These are phyloP conservation scores for Strigamia maritima DNA, from an alignment of 2,888 invertebrate species.

Conservation along the genomic window DNA sequence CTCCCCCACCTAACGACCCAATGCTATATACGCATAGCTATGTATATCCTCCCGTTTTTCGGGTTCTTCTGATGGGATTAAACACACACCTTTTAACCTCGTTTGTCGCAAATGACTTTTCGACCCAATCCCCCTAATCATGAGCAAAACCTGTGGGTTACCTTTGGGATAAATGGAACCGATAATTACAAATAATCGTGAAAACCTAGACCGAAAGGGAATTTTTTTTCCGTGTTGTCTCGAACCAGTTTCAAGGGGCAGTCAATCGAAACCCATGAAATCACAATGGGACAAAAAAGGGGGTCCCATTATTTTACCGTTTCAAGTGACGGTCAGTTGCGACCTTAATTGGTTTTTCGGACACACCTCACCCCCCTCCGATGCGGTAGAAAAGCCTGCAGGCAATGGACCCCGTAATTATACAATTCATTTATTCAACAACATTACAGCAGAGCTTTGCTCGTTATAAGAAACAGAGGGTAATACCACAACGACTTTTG, in stretches of 20 bases:
- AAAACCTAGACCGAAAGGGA: neutral
- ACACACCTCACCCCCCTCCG: neutral
- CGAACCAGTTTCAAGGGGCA: constrained; percentile 12
- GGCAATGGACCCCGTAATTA: constrained; percentile 3
- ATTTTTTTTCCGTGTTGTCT: neutral
- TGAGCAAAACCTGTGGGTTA: constrained; percentile 10
- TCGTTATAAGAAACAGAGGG: too few relatives aligned
- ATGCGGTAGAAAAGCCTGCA: neutral
- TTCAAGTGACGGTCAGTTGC: constrained; percentile 20
- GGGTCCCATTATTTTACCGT: neutral
- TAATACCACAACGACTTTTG: too few relatives aligned
- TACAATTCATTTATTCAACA: constrained; percentile 6
- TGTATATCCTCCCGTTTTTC: neutral
- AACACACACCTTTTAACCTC: constrained; percentile 1
- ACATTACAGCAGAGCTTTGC: neutral
- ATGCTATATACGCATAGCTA: neutral
- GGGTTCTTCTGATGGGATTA: constrained; percentile 27
- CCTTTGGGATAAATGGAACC: neutral
- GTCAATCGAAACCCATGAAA: constrained; percentile 21
- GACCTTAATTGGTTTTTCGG: constrained; percentile 11
- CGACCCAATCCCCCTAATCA: neutral
- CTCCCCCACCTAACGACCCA: neutral
- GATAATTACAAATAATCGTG: neutral
- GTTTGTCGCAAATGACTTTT: constrained; percentile 6
- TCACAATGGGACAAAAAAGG: constrained; percentile 1